Conservation (phyloP, 2,888 invertebrate genomes). For the Drosophila mimetica region DNA sequence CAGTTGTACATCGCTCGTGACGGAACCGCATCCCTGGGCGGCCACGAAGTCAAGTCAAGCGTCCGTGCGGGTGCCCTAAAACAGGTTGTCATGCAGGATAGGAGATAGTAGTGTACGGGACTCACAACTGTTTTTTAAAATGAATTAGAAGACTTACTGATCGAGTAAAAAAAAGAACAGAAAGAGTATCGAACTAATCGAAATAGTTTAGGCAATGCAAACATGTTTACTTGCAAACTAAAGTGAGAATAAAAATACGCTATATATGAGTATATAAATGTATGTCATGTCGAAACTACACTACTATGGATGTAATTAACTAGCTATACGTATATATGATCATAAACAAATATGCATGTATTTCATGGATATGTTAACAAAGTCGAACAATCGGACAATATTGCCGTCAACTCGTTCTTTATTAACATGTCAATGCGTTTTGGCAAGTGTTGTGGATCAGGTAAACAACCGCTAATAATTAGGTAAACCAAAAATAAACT, state of each 20-base stretch:
- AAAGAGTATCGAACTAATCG: slow-evolving; percentile 57
- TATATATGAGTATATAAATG: slow-evolving; percentile 50
- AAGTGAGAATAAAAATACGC: slow-evolving; percentile 54
- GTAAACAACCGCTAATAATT: slow-evolving; percentile 2
- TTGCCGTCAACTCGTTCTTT: slow-evolving; percentile 3
- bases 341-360: slow-evolving; percentile 40
- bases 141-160: slow-evolving; percentile 68
- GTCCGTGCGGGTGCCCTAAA: slow-evolving; percentile 90
- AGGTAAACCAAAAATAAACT: slow-evolving; percentile 25
- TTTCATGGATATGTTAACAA: slow-evolving; percentile 24
- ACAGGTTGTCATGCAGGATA: slow-evolving; percentile 91
- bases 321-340: slow-evolving; percentile 54
- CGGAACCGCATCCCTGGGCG: slow-evolving; percentile 94
- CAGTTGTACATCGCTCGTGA: slow-evolving; percentile 95
- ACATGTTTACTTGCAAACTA: slow-evolving; percentile 60
- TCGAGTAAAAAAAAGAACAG: slow-evolving; percentile 33
- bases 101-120: slow-evolving; percentile 87
- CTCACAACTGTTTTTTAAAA: slow-evolving; percentile 57
- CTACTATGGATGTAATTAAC: slow-evolving; percentile 53
- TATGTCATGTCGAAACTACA: slow-evolving; percentile 61
- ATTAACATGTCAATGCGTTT: slow-evolving; percentile 3
- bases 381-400: not conserved
- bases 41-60: slow-evolving; percentile 91
- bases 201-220: slow-evolving; percentile 62
- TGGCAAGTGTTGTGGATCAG: slow-evolving; percentile 28